Conservation (phyloP, 2,888 invertebrate genomes). For the Agonopterix arenella region DNA sequence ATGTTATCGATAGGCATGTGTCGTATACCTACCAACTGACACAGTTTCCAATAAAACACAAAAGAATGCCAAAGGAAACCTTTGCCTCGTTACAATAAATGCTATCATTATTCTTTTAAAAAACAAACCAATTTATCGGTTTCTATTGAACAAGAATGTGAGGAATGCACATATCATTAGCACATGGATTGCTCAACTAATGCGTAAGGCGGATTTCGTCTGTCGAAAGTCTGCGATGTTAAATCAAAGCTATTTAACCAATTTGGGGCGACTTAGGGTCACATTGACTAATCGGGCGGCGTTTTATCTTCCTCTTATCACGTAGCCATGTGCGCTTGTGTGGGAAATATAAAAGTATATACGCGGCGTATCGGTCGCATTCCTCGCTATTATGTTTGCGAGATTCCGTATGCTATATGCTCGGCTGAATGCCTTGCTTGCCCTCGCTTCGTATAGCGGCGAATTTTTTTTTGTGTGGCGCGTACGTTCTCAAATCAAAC, state of each 20-base stretch:
- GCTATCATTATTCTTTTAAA: not conserved
- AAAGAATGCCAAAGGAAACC: too few species aligned
- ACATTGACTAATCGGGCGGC: constrained; percentile 62
- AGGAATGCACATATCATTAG: not conserved
- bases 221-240: constrained; percentile 1
- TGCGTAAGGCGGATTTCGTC: not conserved
- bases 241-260: constrained; percentile 5
- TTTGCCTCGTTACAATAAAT: not conserved
- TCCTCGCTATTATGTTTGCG: constrained; percentile 64
- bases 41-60: not conserved
- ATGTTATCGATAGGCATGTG: constrained; percentile 1
- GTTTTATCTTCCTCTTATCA: constrained; percentile 68
- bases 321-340: constrained; percentile 38
- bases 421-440: constrained; percentile 30
- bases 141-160: not conserved
- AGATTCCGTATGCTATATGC: constrained; percentile 49
- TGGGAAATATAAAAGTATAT: constrained; percentile 26
- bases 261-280: constrained; percentile 9
- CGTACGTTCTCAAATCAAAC: constrained; percentile 61
- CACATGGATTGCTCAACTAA: not conserved
- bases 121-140: too few species aligned
- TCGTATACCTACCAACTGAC: not conserved
- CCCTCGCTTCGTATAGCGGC: constrained; percentile 52
- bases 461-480: constrained; percentile 54
- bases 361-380: constrained; percentile 47